phyloP scores from a whole-genome alignment of 1,140 invertebrate genomes.

The Bilobella aurantiaca region DNA sequence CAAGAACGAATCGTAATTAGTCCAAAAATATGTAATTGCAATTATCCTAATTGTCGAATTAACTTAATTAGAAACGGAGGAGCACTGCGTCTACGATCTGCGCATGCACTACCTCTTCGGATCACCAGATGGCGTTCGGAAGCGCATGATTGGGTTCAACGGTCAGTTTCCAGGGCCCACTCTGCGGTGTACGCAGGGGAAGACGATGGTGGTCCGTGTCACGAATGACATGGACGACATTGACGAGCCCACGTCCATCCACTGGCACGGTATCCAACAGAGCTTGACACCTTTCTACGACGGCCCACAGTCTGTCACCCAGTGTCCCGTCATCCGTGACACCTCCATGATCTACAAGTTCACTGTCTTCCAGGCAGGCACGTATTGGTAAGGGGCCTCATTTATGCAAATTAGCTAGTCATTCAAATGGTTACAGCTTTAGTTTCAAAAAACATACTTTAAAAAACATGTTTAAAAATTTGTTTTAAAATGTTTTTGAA shows the following conservation, averaged over 20 bases:
- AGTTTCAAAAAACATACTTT: background rate
- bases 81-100: background rate
- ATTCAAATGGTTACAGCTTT: background rate
- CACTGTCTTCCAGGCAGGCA: background rate
- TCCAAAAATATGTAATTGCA: too few relatives aligned
- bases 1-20: too few relatives aligned
- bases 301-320: constrained; percentile 13
- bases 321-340: constrained; percentile 9
- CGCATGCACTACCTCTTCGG: constrained; percentile 2
- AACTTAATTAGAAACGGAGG: background rate
- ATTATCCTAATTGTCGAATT: too few relatives aligned
- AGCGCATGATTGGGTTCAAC: constrained; percentile 17
- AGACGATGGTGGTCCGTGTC: constrained; percentile 7
- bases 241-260: background rate
- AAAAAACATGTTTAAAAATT: background rate
- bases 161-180: constrained; percentile 17
- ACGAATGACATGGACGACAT: constrained; percentile 13
- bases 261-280: constrained; percentile 9
- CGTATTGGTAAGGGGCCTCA: constrained; percentile 11
- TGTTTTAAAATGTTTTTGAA: background rate
- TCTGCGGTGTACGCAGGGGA: background rate
- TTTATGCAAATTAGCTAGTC: too few relatives aligned
- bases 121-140: constrained; percentile 14
- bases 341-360: background rate
- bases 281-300: constrained; percentile 12